Base-by-base conservation (phyloP, 2,797 vertebrate genomes). In the Menidia menidia region DNA sequence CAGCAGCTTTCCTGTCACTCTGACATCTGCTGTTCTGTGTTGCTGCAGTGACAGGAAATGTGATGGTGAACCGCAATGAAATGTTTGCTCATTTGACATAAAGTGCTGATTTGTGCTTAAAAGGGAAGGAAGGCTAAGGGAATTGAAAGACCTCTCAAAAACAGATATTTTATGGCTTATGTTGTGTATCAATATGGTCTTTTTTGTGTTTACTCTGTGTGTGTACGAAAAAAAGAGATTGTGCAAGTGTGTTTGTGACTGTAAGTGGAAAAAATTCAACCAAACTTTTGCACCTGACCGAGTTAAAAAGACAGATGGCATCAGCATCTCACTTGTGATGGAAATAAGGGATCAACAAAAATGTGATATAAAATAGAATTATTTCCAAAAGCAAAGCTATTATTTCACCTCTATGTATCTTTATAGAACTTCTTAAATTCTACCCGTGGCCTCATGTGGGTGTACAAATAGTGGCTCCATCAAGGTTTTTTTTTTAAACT, bases 1-100 rank as follows among this genome's bases (percentile, higher is more conserved):
- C 57, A 11, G 53, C 63, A 73, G 60, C 56, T 81, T 87, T 87
- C 75, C 75, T 82, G 78, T 73, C 30, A 54, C 15, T 60, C 4
- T 61, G 19, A 62, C 72, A 35, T 73, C 51, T 54, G 56, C 39
- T 76, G 73, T 75, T 68, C 62, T 60, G 50, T 35, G 13, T 45
- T 10, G n/a, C 39, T 54, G 7, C 71, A 45, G 80, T 13, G 75
- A 83, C 85, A 86, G 88, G 89, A 92, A 90, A 73, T 13, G 25
- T 64, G 59, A 52, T 72, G 57, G 80, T 78, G 43, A 87, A 85
- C 87, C 83, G 50, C 86, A 71, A 9, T 73, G 32, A 80, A 43
- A 80, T 47, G 55, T 43, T 32, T 57, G 14, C 19, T 18, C 13
- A 53, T 30, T 52, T n/a, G 13, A 39, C 10, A n/a, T 1, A 13